Conservation (phyloP, 2,888 invertebrate genomes). For the Amblyteles armatorius region DNA sequence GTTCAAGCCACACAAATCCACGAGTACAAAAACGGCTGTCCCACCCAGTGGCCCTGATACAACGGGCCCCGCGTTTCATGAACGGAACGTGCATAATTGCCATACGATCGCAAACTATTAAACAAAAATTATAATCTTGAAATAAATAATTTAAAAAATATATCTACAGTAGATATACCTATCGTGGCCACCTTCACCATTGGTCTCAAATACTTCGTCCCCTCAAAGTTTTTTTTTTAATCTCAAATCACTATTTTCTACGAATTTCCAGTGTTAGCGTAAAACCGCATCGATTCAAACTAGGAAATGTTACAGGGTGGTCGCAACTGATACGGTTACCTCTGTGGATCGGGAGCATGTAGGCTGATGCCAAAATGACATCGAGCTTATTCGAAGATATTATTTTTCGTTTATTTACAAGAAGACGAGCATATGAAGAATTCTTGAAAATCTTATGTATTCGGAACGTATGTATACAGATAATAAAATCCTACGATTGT, state of each 20-base stretch:
- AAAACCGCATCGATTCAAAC: not conserved
- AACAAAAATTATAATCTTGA: not conserved
- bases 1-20: constrained; percentile 9
- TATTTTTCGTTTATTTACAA: constrained; percentile 42
- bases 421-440: constrained; percentile 24
- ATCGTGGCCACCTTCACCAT: not conserved
- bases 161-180: not conserved
- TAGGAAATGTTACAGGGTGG: not conserved
- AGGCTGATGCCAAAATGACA: not conserved
- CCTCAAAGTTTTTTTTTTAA: not conserved
- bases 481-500: constrained; percentile 55
- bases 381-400: not conserved
- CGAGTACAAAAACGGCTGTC: constrained; percentile 26
- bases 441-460: constrained; percentile 56
- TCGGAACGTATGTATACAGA: constrained; percentile 50
- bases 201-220: not conserved
- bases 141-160: not conserved
- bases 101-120: not conserved
- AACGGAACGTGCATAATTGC: not conserved
- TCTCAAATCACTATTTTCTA: not conserved
- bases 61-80: not conserved
- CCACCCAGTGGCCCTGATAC: not conserved
- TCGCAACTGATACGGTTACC: not conserved
- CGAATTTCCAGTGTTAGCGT: not conserved
- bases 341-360: not conserved